A percentile compares a stretch with the other conserved stretches of the same genome.
phyloP scores from a whole-genome alignment of 1,140 invertebrate species.

The Meloidogyne exigua region DNA sequence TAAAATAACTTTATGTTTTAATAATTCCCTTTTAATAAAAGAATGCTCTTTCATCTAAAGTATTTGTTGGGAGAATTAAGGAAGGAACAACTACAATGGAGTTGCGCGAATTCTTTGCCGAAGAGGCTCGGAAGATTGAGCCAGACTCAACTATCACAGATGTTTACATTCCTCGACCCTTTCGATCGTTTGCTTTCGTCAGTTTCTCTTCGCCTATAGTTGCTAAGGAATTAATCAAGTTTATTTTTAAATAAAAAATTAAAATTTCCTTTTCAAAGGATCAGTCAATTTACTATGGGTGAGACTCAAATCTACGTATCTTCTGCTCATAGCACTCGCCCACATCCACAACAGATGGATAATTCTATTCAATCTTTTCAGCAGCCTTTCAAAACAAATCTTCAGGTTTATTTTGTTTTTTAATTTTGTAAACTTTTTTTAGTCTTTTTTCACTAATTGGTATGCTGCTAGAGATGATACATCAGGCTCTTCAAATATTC shows the following conservation, averaged over 20 bases:
- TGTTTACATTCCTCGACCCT: conserved; percentile 68
- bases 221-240: conserved; percentile 50
- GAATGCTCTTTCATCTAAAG: conserved; percentile 52
- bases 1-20: neutral
- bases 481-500: neutral
- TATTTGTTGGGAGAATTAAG: conserved; percentile 66
- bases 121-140: conserved; percentile 65
- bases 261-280: neutral
- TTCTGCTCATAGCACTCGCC: conserved; percentile 23
- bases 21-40: neutral
- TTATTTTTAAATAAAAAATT: neutral
- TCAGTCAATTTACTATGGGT: conserved; percentile 9
- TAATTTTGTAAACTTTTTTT: neutral
- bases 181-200: conserved; percentile 68
- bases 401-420: conserved; percentile 12
- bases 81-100: conserved; percentile 66
- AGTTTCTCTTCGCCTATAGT: conserved; percentile 64
- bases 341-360: neutral
- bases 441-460: neutral
- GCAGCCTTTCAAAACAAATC: conserved; percentile 6
- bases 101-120: conserved; percentile 65
- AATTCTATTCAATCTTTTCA: neutral
- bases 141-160: conserved; percentile 56
- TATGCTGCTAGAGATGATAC: neutral
- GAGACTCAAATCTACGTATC: conserved; percentile 14